Percentiles rank a stretch among this genome's conserved stretches.
Evolutionary conservation across 2,888 invertebrate species (phyloP).

Genomic region (Megaustenia siamemsis): DNA sequence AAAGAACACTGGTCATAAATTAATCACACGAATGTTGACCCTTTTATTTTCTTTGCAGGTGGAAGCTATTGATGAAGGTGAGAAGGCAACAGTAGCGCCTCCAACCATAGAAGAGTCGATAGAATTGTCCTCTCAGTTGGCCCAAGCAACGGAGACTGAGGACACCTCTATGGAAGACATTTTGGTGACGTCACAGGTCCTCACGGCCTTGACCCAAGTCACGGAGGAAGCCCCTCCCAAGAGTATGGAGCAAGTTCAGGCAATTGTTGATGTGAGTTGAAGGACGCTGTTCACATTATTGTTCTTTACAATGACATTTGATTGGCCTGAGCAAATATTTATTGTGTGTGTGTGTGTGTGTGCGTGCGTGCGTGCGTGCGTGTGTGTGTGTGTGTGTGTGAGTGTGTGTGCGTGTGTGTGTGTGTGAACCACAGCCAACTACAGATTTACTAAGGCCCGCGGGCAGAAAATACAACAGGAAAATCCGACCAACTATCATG

Average conservation of each 20-base stretch:
- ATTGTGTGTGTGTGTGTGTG: background rate
- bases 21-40: no score
- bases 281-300: background rate
- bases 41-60: no score
- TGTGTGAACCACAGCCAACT: no score
- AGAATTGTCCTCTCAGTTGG: conserved; percentile 52
- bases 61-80: no score
- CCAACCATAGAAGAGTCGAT: conserved; percentile 51
- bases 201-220: conserved; percentile 46
- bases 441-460: no score
- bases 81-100: background rate
- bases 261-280: conserved; percentile 50
- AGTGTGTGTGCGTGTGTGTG: no score
- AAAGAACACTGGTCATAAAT: no score
- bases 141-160: conserved; percentile 51
- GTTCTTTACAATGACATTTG: no score
- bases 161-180: conserved; percentile 59
- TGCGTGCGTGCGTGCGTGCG: background rate
- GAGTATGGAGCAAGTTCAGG: conserved; percentile 32
- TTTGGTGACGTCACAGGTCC: conserved; percentile 56
- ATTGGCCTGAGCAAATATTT: no score
- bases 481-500: no score
- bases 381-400: no score
- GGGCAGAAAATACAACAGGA: no score
- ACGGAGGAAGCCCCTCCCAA: background rate